Base-by-base conservation (phyloP, 2,113 vertebrate species). In the Eulemur macaco region DNA sequence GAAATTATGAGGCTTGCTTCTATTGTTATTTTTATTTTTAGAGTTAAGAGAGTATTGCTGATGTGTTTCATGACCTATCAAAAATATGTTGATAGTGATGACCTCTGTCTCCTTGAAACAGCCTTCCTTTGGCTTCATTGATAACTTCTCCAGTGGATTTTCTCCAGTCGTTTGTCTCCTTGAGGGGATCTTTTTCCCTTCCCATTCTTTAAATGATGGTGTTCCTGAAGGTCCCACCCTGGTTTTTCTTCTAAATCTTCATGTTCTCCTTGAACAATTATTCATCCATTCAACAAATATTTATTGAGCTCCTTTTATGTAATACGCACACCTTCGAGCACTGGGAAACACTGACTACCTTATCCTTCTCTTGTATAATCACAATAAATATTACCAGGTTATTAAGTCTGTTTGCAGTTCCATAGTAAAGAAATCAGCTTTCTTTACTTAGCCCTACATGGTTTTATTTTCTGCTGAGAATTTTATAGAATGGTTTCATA, bases 401-500 rank as follows among this genome's bases (percentile, higher is more conserved):
- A 50, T 68, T 34, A 92, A 92, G 50, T 23, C 18, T 74, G 14
- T 45, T 85, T 52, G 50, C 7, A 69, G 4, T 76, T 92, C 60
- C 68, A 20, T 31, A 58, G 64, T 45, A 60, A 47, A 82, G 29
- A 91, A 82, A 66, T 86, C n/a, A 58, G 18, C 45, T 83, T 69
- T 86, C 50, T 60, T 58, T 52, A 29, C 31, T 82, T 90, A 74
- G 39, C 8, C 31, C 7, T 92, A 21, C 8, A 6, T 42, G 21
- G 4, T 6, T 20, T 89, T 93, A 50, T 74, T 77, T 47, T 8
- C 60, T n/a, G 45, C 23, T 52, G 25, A 73, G 25, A 83, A 86
- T 66, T 39, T 92, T 94, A 81, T 47, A 64, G 84, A 86, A 64
- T 74, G 20, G 20, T 89, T 92, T 89, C 29, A 87, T 23, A 73